phyloP scores from a whole-genome alignment of 92 coral and sea anemone genomes.

The Epizoanthus illoricatus region DNA sequence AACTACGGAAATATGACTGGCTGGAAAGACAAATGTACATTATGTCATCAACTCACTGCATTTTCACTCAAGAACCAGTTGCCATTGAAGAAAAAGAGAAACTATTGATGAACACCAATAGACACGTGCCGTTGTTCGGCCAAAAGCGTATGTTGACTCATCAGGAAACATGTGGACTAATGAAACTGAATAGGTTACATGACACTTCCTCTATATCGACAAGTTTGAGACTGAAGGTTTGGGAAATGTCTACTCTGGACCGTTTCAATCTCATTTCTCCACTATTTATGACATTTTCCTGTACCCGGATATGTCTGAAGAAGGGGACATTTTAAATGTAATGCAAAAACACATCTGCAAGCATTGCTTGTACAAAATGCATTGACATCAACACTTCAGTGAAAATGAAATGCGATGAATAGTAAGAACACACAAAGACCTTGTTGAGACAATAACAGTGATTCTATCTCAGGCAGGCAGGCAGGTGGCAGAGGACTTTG shows the following conservation, averaged over 20 bases:
- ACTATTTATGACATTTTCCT: conserved; percentile 15
- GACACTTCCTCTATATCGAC: conserved; percentile 14
- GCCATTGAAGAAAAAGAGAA: too few relatives aligned
- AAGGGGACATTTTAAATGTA: conserved; percentile 4
- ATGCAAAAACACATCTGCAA: neutral
- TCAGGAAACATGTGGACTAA: conserved; percentile 52
- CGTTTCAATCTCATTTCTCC: conserved; percentile 15
- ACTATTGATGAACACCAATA: neutral
- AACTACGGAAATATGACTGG: too few relatives aligned
- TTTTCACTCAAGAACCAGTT: too few relatives aligned
- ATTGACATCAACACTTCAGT: conserved; percentile 31
- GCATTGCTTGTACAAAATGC: neutral
- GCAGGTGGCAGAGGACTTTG: conserved; percentile 27
- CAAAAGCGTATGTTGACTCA: conserved; percentile 44
- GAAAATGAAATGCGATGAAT: conserved; percentile 33
- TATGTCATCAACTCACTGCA: too few relatives aligned
- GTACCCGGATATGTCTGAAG: conserved; percentile 33
- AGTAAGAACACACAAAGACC: conserved; percentile 30
- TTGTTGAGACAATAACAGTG: conserved; percentile 1
- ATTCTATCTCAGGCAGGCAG: conserved; percentile 25
- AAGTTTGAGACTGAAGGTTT: conserved; percentile 19
- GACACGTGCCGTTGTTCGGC: conserved; percentile 32
- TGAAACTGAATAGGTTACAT: conserved; percentile 33
- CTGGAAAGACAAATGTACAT: too few relatives aligned
- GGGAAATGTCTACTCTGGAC: conserved; percentile 28